Evolutionary conservation across 2,113 vertebrate species (phyloP), one percentile per base, ranked within the genome.

Genomic region (Carassius auratus): DNA sequence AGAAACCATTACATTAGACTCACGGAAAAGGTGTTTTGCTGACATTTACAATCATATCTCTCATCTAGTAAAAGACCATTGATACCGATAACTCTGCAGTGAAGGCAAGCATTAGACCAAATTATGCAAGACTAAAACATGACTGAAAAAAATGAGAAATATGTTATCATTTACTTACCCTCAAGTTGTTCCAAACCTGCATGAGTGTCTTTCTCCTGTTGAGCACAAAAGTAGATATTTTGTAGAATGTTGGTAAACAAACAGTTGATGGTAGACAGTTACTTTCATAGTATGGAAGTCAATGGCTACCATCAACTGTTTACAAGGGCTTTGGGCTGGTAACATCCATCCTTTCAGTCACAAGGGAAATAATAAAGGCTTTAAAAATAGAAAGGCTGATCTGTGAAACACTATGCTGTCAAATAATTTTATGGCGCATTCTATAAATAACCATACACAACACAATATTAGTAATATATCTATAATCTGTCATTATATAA

Each of bases 331-430:
- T 57, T 36, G 50, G 64, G 64, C 69, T 80, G 38, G 33, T 74
- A 52, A 55, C 42, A 66, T 76, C 12, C 69, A 50, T 38, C 66
- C 9, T 85, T 26, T 45, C 30, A 82, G 19, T 76, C 71, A 55
- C 71, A 82, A 62, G 26, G 80, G 79, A 82, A 61, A 48, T 75
- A 86, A 81, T 26, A 80, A 86, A 81, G 59, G 42, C 30, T 64
- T 55, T 66, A 66, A 66, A 76, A 59, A 59, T 66, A 77, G 73
- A 77, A 45, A 10, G 38, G 23, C 61, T n/a, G 73, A 68, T 75
- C 69, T 86, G 55, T 15, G 15, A 76, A 48, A 69, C 71, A 86
- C 19, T 42, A 8, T 79, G 55, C 33, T 61, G 26, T 80, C 57
- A 80, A 80, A 64, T 80, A 61, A 23, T 45, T 33, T 0, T 6